These are phyloP conservation scores for Anodontia alba DNA, from an alignment of 2,888 invertebrate genomes.

Conservation along the genomic window DNA sequence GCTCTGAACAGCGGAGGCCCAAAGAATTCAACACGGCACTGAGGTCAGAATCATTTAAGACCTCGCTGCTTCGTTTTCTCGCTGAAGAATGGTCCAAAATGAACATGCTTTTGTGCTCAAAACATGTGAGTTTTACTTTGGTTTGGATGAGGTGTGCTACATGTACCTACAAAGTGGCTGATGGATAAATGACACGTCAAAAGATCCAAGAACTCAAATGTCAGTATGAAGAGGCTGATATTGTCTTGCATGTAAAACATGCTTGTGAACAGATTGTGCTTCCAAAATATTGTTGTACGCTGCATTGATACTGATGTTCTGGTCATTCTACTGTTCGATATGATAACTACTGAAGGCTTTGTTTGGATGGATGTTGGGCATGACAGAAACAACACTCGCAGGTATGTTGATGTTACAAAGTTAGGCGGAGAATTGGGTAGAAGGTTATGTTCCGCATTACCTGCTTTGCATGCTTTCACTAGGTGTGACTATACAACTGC, in stretches of 20 bases:
- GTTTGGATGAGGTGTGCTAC: slow-evolving; percentile 17
- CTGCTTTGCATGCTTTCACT: slow-evolving; percentile 28
- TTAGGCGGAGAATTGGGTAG: background rate
- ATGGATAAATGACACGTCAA: background rate
- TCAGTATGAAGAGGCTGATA: slow-evolving; percentile 36
- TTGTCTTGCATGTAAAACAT: slow-evolving; percentile 1
- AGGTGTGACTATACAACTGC: background rate
- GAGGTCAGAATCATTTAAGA: slow-evolving; percentile 38
- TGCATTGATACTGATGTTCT: background rate
- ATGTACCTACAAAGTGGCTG: background rate
- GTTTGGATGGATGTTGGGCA: background rate
- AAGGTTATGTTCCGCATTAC: background rate
- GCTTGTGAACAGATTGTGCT: background rate
- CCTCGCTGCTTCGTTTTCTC: slow-evolving; percentile 29
- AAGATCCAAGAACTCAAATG: slow-evolving; percentile 4
- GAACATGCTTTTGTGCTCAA: background rate
- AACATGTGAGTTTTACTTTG: slow-evolving; percentile 19
- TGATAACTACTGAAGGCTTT: background rate
- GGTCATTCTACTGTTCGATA: background rate
- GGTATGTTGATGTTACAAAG: slow-evolving; percentile 3
- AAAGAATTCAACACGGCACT: slow-evolving; percentile 26
- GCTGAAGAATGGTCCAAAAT: slow-evolving; percentile 31
- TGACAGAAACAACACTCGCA: background rate
- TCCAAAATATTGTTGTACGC: background rate
- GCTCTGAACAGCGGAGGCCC: slow-evolving; percentile 19